Conservation (phyloP, 1,140 invertebrate species). For the Euborellia annulipes region DNA sequence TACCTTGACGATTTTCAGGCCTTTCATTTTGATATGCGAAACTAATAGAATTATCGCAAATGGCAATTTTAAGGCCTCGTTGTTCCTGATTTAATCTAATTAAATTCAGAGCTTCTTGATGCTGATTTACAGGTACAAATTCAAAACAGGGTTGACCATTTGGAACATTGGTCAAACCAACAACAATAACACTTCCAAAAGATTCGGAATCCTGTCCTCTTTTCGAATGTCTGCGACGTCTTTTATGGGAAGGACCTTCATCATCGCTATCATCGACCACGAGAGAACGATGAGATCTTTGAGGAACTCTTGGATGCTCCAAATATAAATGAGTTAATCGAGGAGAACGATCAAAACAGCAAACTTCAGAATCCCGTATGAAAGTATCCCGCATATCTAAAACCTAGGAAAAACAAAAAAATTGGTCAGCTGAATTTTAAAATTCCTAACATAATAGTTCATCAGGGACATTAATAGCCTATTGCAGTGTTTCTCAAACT, state of each 20-base stretch:
- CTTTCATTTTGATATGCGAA: too few relatives aligned
- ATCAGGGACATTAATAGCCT: too few relatives aligned
- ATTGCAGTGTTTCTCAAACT: too few relatives aligned
- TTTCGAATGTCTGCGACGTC: too few relatives aligned
- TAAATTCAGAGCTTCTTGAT: too few relatives aligned
- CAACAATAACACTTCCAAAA: neutral
- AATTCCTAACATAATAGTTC: too few relatives aligned
- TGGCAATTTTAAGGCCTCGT: too few relatives aligned
- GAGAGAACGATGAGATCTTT: slow-evolving; percentile 9
- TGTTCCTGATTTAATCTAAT: too few relatives aligned
- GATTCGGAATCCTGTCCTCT: neutral
- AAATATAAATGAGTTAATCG: slow-evolving; percentile 42
- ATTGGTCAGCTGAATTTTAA: slow-evolving; percentile 3
- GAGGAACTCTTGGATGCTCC: slow-evolving; percentile 28
- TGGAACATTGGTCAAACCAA: neutral
- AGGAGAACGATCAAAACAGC: slow-evolving; percentile 42
- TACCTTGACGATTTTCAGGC: too few relatives aligned
- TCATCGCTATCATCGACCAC: slow-evolving; percentile 20
- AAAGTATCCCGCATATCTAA: slow-evolving; percentile 46
- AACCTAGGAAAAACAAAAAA: slow-evolving; percentile 25
- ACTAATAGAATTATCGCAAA: too few relatives aligned
- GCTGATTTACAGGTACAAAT: neutral
- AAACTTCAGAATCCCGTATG: slow-evolving; percentile 48
- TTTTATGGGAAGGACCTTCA: slow-evolving; percentile 19
- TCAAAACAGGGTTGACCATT: neutral